A percentile compares a stretch with the other conserved stretches of the same genome.
Evolutionary conservation across 2,888 invertebrate species (phyloP).

Genomic region (Neoascia interrupta): DNA sequence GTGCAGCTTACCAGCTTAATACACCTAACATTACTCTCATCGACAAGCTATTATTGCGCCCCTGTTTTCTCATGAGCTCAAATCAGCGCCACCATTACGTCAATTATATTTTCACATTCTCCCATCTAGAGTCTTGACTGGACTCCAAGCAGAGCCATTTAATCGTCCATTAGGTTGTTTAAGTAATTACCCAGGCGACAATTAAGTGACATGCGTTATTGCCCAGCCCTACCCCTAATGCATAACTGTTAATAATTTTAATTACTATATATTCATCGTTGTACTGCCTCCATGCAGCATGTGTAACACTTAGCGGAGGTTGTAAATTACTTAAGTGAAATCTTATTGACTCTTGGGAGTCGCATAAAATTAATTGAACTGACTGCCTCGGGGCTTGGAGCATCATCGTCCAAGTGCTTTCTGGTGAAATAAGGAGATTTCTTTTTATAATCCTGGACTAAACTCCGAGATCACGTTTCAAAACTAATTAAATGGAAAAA

Average conservation of each 20-base stretch:
- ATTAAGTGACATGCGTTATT: constrained; percentile 19
- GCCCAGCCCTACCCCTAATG: constrained; percentile 25
- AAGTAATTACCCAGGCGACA: constrained; percentile 41
- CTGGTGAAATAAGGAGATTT: background rate
- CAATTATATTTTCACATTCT: constrained; percentile 23
- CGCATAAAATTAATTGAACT: constrained; percentile 34
- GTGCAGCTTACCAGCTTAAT: too few relatives aligned
- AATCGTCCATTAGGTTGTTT: constrained; percentile 38
- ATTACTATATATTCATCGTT: constrained; percentile 30
- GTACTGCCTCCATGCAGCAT: too few relatives aligned
- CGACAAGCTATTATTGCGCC: too few relatives aligned
- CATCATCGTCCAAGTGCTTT: background rate
- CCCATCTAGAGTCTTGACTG: background rate
- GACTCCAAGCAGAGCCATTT: constrained; percentile 26
- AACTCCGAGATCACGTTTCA: constrained; percentile 6
- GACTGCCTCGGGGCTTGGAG: constrained; percentile 8
- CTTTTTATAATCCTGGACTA: background rate
- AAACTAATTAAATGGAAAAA: constrained; percentile 10
- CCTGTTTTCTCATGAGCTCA: too few relatives aligned
- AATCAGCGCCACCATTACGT: constrained; percentile 24
- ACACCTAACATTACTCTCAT: too few relatives aligned
- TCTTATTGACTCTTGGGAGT: constrained; percentile 41
- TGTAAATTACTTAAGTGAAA: constrained; percentile 42
- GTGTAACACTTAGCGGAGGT: background rate
- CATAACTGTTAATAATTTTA: constrained; percentile 28